Evolutionary conservation across 1,140 invertebrate species (phyloP).

Genomic region (Aleiodes sp.): DNA sequence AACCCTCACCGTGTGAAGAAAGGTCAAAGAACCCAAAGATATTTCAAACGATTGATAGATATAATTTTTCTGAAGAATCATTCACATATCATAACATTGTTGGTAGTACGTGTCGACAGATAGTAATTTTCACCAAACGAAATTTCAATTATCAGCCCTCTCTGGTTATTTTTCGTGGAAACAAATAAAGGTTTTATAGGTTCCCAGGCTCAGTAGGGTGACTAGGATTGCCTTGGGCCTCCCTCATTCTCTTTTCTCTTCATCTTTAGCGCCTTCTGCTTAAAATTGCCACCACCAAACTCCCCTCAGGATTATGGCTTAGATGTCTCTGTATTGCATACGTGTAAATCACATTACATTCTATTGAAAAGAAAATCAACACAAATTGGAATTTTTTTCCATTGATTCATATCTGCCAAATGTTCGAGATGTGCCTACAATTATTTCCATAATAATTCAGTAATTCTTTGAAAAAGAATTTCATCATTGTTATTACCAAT

Average conservation of each 20-base stretch:
- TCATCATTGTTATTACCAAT: too few species aligned
- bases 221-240: neutral
- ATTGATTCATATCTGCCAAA: neutral
- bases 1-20: neutral
- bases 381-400: neutral
- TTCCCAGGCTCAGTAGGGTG: neutral
- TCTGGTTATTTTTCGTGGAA: conserved; percentile 10
- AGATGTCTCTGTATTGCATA: neutral
- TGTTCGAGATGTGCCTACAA: too few species aligned
- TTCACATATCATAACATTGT: neutral
- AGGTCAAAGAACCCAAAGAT: conserved; percentile 15
- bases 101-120: neutral
- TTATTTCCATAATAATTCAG: too few species aligned
- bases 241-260: neutral
- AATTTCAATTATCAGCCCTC: conserved; percentile 23
- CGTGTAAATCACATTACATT: neutral
- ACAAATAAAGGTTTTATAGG: conserved; percentile 27
- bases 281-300: conserved; percentile 14
- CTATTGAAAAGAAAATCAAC: conserved; percentile 15
- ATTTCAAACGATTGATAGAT: neutral
- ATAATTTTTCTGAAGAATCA: neutral
- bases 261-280: conserved; percentile 25
- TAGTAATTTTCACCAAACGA: neutral
- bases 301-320: neutral
- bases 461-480: too few species aligned